phyloP scores from a whole-genome alignment of 2,888 invertebrate species.

The Liposcelis brunnea region DNA sequence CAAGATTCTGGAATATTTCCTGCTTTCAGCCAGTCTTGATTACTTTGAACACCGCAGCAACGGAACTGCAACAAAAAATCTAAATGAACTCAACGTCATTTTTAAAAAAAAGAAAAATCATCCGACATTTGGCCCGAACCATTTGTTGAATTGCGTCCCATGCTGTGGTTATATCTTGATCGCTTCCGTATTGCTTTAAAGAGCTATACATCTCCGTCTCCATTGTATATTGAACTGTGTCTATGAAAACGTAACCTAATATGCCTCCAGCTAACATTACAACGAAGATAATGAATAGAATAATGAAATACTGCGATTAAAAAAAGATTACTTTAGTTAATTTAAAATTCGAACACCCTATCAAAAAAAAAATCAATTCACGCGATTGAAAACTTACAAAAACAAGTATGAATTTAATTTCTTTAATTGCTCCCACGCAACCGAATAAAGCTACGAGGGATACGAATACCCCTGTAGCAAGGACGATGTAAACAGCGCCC shows the following conservation, averaged over 20 bases:
- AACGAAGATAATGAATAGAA: conserved; percentile 74
- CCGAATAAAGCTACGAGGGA: conserved; percentile 76
- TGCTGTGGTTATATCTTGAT: conserved; percentile 51
- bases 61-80: conserved; percentile 36
- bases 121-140: conserved; percentile 23
- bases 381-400: conserved; percentile 46
- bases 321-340: too few relatives aligned
- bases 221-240: conserved; percentile 58
- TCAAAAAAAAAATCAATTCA: too few relatives aligned
- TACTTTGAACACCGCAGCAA: conserved; percentile 68
- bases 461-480: conserved; percentile 64
- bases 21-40: conserved; percentile 48
- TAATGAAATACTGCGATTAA: conserved; percentile 64
- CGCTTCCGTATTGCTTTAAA: conserved; percentile 52
- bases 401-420: conserved; percentile 83
- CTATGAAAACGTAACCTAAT: conserved; percentile 75
- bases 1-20: conserved; percentile 57
- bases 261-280: conserved; percentile 82
- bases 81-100: background rate
- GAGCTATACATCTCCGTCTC: conserved; percentile 62
- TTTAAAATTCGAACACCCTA: too few relatives aligned
- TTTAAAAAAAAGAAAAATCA: conserved; percentile 1
- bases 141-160: conserved; percentile 77
- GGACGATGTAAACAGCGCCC: conserved; percentile 62
- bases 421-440: conserved; percentile 83